Evolutionary conservation across 2,113 vertebrate genomes (phyloP), one percentile per base, ranked within the genome.

Genomic region (Spermophilus dauricus): DNA sequence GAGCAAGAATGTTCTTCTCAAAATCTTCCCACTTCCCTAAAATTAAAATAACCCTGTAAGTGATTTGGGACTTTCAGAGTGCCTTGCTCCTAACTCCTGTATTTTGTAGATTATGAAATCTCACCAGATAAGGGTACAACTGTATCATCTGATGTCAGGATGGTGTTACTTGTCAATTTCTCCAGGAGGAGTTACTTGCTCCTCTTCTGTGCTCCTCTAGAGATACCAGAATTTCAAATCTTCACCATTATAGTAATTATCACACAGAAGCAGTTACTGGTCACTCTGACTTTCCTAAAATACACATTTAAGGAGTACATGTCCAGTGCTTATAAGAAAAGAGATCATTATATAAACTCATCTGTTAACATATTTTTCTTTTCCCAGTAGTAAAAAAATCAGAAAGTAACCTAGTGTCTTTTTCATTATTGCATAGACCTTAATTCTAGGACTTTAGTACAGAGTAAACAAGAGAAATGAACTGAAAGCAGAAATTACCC

Each of bases 21-120:
- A 97, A 98, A 92, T 96, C 90, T 97, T 98, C 97, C 98, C 76
- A 86, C 42, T 28, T 92, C 81, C 97, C 90, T 91, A 91, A 95
- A 98, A 98, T 98, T 95, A 98, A 69, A 98, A 97, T 97, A 96
- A 97, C 67, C 73, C 96, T 98, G 97, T 89, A 98, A 97, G 89
- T 78, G 88, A 65, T 96, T 86, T 88, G 63, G 73, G 51, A 67
- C 8, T 69, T 26, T 92, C 82, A 76, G 24, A 12, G 37, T 42
- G 91, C 32, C 67, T 94, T 14, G 61, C 53, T 85, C 39, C 85
- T 37, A 73, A 76, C 61, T 96, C 91, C 89, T 97, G 32, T 96
- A 93, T 96, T 86, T 70, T 76, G 69, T 3, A 73, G 65, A 51
- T 91, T 80, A 91, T 8, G 77, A 82, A 76, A 84, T 63, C 28